phyloP scores from a whole-genome alignment of 2,113 vertebrate species.

The Puntigrus tetrazona region DNA sequence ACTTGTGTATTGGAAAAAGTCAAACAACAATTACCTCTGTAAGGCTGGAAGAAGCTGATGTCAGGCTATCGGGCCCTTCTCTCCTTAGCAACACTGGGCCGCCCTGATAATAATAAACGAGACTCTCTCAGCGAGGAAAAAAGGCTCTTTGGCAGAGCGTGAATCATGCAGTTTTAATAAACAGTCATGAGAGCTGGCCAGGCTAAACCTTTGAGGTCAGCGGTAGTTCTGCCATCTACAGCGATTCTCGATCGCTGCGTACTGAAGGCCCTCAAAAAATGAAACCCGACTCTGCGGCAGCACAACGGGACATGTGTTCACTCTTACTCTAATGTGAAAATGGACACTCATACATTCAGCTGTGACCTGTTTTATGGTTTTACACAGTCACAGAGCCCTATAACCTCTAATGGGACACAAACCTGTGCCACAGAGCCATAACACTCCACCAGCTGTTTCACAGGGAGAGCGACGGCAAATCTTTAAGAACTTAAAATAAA shows the following conservation, averaged over 20 bases:
- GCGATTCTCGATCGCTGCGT: slow-evolving; percentile 37
- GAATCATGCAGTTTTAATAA: slow-evolving; percentile 57
- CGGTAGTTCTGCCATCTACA: slow-evolving; percentile 55
- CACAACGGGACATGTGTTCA: slow-evolving; percentile 61
- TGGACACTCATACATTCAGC: slow-evolving; percentile 62
- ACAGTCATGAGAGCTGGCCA: slow-evolving; percentile 48
- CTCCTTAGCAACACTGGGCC: slow-evolving; percentile 32
- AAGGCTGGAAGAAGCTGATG: slow-evolving; percentile 42
- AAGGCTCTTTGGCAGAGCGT: slow-evolving; percentile 29
- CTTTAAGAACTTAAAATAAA: not conserved
- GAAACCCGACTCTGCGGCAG: slow-evolving; percentile 48
- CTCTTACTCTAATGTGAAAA: slow-evolving; percentile 62
- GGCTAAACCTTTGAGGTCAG: slow-evolving; percentile 60
- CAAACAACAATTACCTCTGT: slow-evolving; percentile 46
- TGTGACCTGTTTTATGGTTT: slow-evolving; percentile 63
- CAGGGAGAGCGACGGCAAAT: not conserved
- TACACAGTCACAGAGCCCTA: slow-evolving; percentile 59
- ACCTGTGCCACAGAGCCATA: slow-evolving; percentile 30
- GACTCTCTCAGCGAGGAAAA: slow-evolving; percentile 43
- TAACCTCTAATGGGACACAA: slow-evolving; percentile 56
- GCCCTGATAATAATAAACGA: slow-evolving; percentile 50
- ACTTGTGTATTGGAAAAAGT: slow-evolving; percentile 57
- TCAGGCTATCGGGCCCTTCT: slow-evolving; percentile 45
- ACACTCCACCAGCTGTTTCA: slow-evolving; percentile 40
- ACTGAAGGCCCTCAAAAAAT: slow-evolving; percentile 37